Base-by-base conservation (phyloP, 64 coral and sea anemone genomes). In the Pachyseris speciosa region DNA sequence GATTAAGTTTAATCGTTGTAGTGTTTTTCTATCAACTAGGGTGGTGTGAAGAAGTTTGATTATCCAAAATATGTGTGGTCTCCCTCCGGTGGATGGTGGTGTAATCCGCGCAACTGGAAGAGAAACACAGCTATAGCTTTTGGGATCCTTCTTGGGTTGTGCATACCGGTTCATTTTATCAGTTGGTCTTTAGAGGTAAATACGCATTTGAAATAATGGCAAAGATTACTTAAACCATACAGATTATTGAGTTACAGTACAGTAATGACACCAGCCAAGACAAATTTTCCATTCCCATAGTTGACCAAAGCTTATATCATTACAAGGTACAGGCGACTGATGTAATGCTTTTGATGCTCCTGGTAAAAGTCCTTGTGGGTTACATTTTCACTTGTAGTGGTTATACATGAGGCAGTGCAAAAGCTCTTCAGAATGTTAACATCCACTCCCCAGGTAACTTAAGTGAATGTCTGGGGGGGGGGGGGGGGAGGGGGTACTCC, bases 21-120 rank as follows among this genome's bases (percentile, higher is more conserved):
- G 51, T 64, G 13, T 13, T 50, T 15, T 69, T 59, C 2, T 88
- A 32, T 83, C 0, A 19, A 20, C 13, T 64, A 98, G 97, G 97
- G 97, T 38, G 97, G 93, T 27, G 97, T 67, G 50, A 99, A 99
- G 47, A 92, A 95, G 74, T 99, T 99, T 75, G 93, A 91, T 29
- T 99, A 99, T 89, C 97, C 97, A 2, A 99, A 93, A 69, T 99
- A 95, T 86, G 97, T 99, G 30, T 99, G 97, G 97, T 99, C 97
- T 37, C 97, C 97, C 0, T 41, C 94, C 11, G 97, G 97, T 20
- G 97, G 97, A 44, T 99, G 97, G 97, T 99, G 97, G 97, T 99
- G 97, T 71, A 95, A 99, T 67, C 97, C 97, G 10, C 61, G 94
- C 15, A 99, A 99, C 75, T 99, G 97, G 97, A 99, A 72, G 42